Percentiles rank a stretch among this genome's conserved stretches.
phyloP scores from a whole-genome alignment of 2,113 vertebrate species.

The Cettia cetti region DNA sequence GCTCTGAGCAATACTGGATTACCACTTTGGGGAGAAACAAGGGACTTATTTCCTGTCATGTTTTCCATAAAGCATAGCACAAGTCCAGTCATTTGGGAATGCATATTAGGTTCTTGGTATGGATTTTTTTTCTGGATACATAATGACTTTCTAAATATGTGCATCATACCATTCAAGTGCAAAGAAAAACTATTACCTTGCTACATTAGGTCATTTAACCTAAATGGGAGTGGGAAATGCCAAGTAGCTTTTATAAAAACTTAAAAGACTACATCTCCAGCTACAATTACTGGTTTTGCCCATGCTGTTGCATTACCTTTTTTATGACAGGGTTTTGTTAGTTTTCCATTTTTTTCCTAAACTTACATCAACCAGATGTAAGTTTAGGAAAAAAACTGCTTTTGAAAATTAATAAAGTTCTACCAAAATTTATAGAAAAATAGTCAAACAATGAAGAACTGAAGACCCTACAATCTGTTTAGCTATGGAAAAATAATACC shows the following conservation, averaged over 20 bases:
- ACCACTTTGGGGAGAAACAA: not conserved
- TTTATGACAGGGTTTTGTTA: not conserved
- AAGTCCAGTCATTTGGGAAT: not conserved
- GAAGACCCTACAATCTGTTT: not conserved
- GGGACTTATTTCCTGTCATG: not conserved
- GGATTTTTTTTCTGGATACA: fast-evolving
- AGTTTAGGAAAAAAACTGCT: no score
- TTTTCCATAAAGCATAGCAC: not conserved
- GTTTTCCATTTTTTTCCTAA: not conserved
- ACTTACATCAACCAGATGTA: not conserved
- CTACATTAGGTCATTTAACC: not conserved
- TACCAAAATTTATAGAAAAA: not conserved
- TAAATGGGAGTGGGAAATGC: not conserved
- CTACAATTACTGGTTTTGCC: not conserved
- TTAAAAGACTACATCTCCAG: not conserved
- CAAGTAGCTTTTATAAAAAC: not conserved
- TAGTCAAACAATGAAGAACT: not conserved
- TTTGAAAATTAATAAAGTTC: not conserved
- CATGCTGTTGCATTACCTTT: not conserved
- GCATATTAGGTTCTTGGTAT: not conserved
- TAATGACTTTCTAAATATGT: not conserved
- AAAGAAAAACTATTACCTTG: not conserved
- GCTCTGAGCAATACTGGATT: not conserved
- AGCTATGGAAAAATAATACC: not conserved
- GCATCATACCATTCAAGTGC: not conserved